phyloP scores from a whole-genome alignment of 2,113 vertebrate genomes.

The Heterochromis multidens region DNA sequence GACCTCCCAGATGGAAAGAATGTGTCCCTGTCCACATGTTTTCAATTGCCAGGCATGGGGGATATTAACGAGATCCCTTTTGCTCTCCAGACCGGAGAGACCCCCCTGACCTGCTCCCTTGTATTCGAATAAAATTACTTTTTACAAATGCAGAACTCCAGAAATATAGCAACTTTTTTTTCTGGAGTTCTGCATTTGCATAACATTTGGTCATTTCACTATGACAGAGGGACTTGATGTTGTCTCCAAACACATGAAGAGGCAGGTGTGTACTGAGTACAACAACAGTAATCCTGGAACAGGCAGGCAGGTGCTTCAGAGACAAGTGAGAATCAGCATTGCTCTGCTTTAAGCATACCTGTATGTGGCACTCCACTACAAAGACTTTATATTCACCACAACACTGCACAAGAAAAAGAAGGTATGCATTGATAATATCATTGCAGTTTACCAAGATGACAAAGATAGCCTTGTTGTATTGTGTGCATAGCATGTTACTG shows the following conservation, averaged over 20 bases:
- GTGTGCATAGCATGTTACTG: neutral
- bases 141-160: neutral
- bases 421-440: neutral
- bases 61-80: constrained; percentile 21
- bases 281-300: neutral
- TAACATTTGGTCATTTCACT: neutral
- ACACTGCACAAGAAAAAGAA: neutral
- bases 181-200: neutral
- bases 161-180: neutral
- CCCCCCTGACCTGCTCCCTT: neutral
- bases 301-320: neutral
- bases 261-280: neutral
- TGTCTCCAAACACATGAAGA: neutral
- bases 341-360: neutral
- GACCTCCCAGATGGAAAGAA: constrained; percentile 56
- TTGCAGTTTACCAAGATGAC: neutral
- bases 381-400: neutral
- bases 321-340: neutral
- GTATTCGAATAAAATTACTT: constrained; percentile 15
- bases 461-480: neutral
- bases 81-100: neutral
- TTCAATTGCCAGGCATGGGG: constrained; percentile 17
- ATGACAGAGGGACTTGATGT: neutral
- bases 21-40: constrained; percentile 43
- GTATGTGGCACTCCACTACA: neutral